These are phyloP conservation scores for Papilio protenor DNA, from an alignment of 2,888 invertebrate genomes.

Conservation along the genomic window DNA sequence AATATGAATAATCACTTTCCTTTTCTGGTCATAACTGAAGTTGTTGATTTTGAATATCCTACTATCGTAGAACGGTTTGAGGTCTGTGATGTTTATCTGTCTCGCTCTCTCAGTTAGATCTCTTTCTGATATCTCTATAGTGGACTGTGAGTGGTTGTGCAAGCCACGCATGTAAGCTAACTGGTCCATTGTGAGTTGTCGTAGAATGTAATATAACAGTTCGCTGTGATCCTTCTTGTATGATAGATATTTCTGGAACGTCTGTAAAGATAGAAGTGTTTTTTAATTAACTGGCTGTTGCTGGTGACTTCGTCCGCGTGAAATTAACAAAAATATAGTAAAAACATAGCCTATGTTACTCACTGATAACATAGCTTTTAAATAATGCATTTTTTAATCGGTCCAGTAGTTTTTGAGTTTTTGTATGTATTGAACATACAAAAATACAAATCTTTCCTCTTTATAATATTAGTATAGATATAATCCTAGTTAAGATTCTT, in stretches of 20 bases:
- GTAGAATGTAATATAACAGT: conserved; percentile 96
- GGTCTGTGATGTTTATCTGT: conserved; percentile 94
- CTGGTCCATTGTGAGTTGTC: conserved; percentile 96
- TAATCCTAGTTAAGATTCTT: neutral
- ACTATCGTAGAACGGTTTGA: conserved; percentile 96
- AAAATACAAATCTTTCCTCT: too few species aligned
- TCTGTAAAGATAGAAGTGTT: conserved; percentile 80
- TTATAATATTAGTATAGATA: too few species aligned
- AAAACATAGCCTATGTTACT: too few species aligned
- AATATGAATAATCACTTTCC: conserved; percentile 94
- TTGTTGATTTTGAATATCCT: conserved; percentile 94
- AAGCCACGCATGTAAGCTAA: conserved; percentile 91
- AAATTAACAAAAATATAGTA: too few species aligned
- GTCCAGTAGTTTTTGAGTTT: too few species aligned
- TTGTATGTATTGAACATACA: too few species aligned
- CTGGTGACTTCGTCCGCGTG: too few species aligned
- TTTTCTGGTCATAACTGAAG: conserved; percentile 92
- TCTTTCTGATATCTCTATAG: conserved; percentile 93
- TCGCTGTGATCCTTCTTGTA: conserved; percentile 99
- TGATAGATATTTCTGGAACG: conserved; percentile 96
- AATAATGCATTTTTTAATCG: too few species aligned
- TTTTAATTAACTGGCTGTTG: neutral
- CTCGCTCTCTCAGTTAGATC: conserved; percentile 89
- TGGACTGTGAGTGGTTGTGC: conserved; percentile 86
- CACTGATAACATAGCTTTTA: too few species aligned